Percentiles rank a stretch among this genome's conserved stretches.
phyloP scores from a whole-genome alignment of 1,140 invertebrate genomes.

The Pectinophora gossypiella region DNA sequence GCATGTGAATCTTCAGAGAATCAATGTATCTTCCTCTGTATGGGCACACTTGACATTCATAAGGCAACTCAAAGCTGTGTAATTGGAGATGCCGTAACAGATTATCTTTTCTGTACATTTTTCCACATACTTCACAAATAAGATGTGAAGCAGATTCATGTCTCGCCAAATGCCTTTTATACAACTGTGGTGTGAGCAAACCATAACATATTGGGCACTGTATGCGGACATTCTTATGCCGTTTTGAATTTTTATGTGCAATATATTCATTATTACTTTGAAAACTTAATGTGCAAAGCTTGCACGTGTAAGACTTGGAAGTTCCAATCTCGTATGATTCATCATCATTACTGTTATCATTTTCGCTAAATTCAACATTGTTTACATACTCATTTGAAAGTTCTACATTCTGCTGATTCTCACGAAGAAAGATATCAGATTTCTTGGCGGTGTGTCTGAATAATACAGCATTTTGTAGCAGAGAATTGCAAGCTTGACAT shows the following conservation, averaged over 20 bases:
- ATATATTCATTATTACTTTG: not conserved
- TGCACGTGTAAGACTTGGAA: not conserved
- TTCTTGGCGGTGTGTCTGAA: slow-evolving; percentile 33
- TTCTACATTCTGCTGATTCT: too few species aligned
- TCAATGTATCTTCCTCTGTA: slow-evolving; percentile 38
- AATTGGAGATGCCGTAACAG: slow-evolving; percentile 29
- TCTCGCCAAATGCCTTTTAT: not conserved
- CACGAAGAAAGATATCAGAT: slow-evolving; percentile 11
- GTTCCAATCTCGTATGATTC: too few species aligned
- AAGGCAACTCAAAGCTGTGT: slow-evolving; percentile 34
- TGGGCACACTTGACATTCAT: slow-evolving; percentile 34
- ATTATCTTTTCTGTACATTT: slow-evolving; percentile 36
- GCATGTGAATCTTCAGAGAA: slow-evolving; percentile 58
- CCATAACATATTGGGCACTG: not conserved
- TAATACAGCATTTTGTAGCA: slow-evolving; percentile 27
- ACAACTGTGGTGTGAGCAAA: not conserved
- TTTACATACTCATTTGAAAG: too few species aligned
- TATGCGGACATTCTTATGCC: not conserved
- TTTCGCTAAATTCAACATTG: too few species aligned
- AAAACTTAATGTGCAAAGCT: not conserved
- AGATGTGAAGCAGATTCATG: slow-evolving; percentile 13
- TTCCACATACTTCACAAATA: slow-evolving; percentile 41
- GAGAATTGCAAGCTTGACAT: slow-evolving; percentile 23
- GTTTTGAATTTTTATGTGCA: not conserved
- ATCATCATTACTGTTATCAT: too few species aligned